Evolutionary conservation across 1,140 invertebrate species (phyloP).

Genomic region (Sarcophaga peregrina): DNA sequence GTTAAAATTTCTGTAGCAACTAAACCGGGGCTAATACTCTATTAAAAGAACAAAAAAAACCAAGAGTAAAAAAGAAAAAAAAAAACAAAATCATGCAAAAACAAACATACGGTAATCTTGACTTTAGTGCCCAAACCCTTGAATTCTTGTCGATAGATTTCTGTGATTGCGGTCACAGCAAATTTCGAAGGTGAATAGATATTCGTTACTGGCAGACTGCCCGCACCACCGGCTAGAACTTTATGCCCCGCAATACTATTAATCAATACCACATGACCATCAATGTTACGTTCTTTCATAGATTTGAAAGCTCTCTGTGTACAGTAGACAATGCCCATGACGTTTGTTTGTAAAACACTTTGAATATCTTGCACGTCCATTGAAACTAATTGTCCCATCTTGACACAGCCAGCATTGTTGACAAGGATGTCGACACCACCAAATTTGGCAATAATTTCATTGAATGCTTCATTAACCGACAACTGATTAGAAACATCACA

Average conservation of each 20-base stretch:
- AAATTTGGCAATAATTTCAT: slow-evolving; percentile 68
- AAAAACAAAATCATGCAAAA: slow-evolving; percentile 22
- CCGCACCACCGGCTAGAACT: slow-evolving; percentile 54
- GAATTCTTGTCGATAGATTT: slow-evolving; percentile 75
- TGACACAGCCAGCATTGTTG: slow-evolving; percentile 75
- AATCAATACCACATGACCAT: slow-evolving; percentile 68
- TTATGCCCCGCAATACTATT: slow-evolving; percentile 67
- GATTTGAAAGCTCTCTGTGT: slow-evolving; percentile 69
- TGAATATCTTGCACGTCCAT: slow-evolving; percentile 43
- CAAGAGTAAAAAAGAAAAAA: too few relatives aligned
- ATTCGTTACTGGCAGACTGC: slow-evolving; percentile 20
- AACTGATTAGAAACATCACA: slow-evolving; percentile 75
- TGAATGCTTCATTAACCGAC: slow-evolving; percentile 73
- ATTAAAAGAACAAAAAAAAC: slow-evolving; percentile 43
- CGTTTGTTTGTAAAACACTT: slow-evolving; percentile 65
- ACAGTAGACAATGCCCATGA: slow-evolving; percentile 69
- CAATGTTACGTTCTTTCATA: slow-evolving; percentile 71
- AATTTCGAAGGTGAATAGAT: slow-evolving; percentile 75
- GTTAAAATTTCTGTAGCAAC: slow-evolving; percentile 70
- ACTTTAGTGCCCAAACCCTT: slow-evolving; percentile 71
- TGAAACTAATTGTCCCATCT: slow-evolving; percentile 75
- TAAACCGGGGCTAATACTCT: slow-evolving; percentile 73
- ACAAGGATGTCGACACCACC: slow-evolving; percentile 75
- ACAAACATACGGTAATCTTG: slow-evolving; percentile 74
- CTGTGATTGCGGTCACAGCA: slow-evolving; percentile 75